Conservation (phyloP, 2,113 vertebrate species). For the Nyctibius bracteatus region DNA sequence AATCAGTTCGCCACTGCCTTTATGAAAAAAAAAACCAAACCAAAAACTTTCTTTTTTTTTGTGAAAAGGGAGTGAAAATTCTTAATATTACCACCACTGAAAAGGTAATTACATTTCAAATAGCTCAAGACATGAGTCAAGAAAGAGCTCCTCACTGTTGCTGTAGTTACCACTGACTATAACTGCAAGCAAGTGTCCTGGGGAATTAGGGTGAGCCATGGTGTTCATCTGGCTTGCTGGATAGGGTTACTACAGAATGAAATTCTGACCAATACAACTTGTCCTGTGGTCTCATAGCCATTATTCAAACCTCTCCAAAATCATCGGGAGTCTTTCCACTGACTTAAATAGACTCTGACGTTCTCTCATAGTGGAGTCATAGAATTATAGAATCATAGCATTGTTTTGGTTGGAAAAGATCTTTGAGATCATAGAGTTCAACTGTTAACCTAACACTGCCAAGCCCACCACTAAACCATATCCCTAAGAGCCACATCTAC, state of each 20-base stretch:
- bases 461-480: too few relatives aligned
- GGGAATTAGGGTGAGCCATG: not conserved
- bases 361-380: not conserved
- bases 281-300: accelerated
- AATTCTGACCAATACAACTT: not conserved
- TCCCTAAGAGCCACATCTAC: too few relatives aligned
- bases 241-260: not conserved
- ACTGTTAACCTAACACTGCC: too few relatives aligned
- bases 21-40: not conserved
- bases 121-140: not conserved
- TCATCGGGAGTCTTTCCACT: not conserved
- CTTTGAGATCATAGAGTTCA: too few relatives aligned
- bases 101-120: not conserved
- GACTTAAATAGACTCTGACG: not conserved
- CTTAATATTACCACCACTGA: not conserved
- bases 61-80: not conserved
- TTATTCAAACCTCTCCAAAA: not conserved
- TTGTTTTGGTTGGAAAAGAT: too few relatives aligned
- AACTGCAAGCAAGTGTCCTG: not conserved
- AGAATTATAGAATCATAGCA: too few relatives aligned
- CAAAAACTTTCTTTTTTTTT: not conserved
- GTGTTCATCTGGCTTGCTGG: not conserved
- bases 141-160: not conserved
- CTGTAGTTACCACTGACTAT: not conserved
- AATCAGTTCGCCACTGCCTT: not conserved